phyloP scores from a whole-genome alignment of 2,888 invertebrate species.

The Archips crataeganus region DNA sequence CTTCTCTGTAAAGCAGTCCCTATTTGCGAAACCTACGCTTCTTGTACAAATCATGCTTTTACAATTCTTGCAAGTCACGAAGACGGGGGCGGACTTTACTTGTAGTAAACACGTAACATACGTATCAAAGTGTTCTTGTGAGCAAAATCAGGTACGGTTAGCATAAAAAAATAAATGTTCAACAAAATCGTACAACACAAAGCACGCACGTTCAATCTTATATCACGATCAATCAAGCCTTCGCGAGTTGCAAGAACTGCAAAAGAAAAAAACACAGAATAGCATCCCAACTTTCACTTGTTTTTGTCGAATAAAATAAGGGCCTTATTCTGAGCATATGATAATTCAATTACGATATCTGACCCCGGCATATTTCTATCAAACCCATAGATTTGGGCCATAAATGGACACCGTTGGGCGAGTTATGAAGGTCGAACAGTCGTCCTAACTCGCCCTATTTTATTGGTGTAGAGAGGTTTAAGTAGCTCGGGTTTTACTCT shows the following conservation, averaged over 20 bases:
- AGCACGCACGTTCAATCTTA: too few relatives aligned
- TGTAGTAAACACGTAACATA: too few relatives aligned
- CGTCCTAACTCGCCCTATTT: constrained; percentile 4
- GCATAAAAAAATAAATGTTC: too few relatives aligned
- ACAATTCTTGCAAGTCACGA: too few relatives aligned
- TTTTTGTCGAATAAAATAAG: background rate
- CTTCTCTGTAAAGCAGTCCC: too few relatives aligned
- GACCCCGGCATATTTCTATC: constrained; percentile 4
- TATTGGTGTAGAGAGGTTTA: constrained; percentile 6
- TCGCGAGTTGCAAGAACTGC: background rate
- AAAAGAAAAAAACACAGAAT: background rate
- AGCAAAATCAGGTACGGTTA: too few relatives aligned
- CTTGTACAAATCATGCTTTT: too few relatives aligned
- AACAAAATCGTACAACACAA: too few relatives aligned
- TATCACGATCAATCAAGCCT: too few relatives aligned
- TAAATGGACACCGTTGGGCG: background rate
- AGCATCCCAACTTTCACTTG: constrained; percentile 7
- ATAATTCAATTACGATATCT: constrained; percentile 18
- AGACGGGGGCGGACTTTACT: too few relatives aligned
- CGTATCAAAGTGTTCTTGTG: too few relatives aligned
- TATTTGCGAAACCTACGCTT: too few relatives aligned
- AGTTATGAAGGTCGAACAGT: constrained; percentile 17
- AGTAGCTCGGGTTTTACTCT: background rate
- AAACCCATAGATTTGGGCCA: constrained; percentile 13
- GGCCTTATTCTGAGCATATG: constrained; percentile 10